These are phyloP conservation scores for Coryphaenoides rupestris DNA, from an alignment of 2,113 vertebrate genomes.

Conservation along the genomic window DNA sequence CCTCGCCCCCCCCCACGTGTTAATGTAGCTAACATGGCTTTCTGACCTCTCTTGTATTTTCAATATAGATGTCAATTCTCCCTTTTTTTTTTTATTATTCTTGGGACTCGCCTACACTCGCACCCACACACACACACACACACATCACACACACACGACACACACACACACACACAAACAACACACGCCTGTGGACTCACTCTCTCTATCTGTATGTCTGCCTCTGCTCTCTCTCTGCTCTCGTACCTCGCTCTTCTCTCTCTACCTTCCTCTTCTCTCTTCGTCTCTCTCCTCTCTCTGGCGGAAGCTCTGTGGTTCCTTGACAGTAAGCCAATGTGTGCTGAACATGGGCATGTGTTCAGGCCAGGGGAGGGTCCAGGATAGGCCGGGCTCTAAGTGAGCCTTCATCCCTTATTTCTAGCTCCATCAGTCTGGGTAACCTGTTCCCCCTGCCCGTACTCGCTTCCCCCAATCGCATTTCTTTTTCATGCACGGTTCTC, in stretches of 20 bases:
- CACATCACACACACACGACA: too few relatives aligned
- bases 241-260: too few relatives aligned
- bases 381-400: slow-evolving; percentile 51
- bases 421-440: slow-evolving; percentile 38
- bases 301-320: slow-evolving; percentile 36
- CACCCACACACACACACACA: too few relatives aligned
- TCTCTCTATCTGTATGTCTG: slow-evolving; percentile 7
- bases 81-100: too few relatives aligned
- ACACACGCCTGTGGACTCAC: background rate
- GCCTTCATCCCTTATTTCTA: slow-evolving; percentile 62
- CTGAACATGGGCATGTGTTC: slow-evolving; percentile 59
- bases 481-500: too few relatives aligned
- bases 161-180: too few relatives aligned
- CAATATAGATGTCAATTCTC: too few relatives aligned
- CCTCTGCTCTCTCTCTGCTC: too few relatives aligned
- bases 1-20: too few relatives aligned
- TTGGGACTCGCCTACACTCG: too few relatives aligned
- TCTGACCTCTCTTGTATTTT: too few relatives aligned
- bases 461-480: background rate
- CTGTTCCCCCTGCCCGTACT: slow-evolving; percentile 22
- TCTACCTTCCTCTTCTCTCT: slow-evolving; percentile 1
- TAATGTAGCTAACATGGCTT: too few relatives aligned
- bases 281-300: slow-evolving; percentile 15
- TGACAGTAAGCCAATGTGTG: slow-evolving; percentile 57
- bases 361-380: slow-evolving; percentile 45